These are phyloP conservation scores for Leucosticte australis DNA, from an alignment of 2,113 vertebrate species.

Conservation along the genomic window DNA sequence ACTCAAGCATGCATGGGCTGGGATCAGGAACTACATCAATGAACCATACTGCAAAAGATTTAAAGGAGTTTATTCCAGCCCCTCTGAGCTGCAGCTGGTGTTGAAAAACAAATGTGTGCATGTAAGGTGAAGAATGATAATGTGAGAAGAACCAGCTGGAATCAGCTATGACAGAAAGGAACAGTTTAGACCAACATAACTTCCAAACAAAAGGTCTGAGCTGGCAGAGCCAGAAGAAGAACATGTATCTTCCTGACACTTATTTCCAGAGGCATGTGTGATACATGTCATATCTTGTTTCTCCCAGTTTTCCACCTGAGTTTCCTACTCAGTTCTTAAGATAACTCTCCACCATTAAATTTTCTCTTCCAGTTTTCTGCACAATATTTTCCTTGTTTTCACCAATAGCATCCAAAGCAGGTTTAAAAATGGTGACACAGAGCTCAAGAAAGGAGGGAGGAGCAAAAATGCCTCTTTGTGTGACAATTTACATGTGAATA, in stretches of 20 bases:
- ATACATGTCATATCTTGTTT: neutral
- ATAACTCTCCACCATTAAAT: neutral
- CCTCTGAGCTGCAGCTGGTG: neutral
- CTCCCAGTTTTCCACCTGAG: neutral
- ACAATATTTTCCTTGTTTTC: accelerated
- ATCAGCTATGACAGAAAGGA: neutral
- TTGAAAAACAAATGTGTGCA: neutral
- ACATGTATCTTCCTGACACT: neutral
- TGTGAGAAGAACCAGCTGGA: neutral
- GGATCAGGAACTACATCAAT: neutral
- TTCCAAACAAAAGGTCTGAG: neutral
- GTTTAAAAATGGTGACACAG: neutral
- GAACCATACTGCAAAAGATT: neutral
- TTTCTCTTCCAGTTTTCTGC: neutral
- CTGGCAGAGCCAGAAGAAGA: neutral
- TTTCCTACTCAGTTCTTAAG: neutral
- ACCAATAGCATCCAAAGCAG: neutral
- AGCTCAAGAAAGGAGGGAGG: neutral
- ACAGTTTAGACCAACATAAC: neutral
- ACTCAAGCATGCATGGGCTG: neutral
- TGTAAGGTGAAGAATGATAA: neutral
- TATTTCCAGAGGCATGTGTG: neutral
- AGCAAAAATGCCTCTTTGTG: neutral
- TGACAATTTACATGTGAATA: neutral
- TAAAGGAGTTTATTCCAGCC: neutral